Percentiles rank a stretch among this genome's conserved stretches.
phyloP scores from a whole-genome alignment of 2,797 vertebrate genomes.

The Acanthurus tractus region DNA sequence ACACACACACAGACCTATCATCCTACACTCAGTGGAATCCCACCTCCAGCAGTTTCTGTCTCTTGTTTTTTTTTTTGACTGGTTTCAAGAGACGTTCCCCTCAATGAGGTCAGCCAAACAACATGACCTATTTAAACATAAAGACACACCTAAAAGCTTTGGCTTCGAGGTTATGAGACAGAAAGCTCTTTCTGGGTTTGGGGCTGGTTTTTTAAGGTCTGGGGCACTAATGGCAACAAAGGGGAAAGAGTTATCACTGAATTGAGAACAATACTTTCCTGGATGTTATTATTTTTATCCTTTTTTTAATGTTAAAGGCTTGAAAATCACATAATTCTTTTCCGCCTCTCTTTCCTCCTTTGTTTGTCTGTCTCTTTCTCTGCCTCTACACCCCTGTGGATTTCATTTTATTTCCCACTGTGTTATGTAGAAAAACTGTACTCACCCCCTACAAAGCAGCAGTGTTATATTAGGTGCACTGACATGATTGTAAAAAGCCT shows the following conservation, averaged over 20 bases:
- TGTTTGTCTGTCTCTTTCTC: slow-evolving; percentile 17
- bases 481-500: slow-evolving; percentile 20
- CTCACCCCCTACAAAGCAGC: slow-evolving; percentile 32
- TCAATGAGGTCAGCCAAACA: slow-evolving; percentile 55
- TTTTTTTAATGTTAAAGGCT: slow-evolving; percentile 26
- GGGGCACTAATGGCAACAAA: slow-evolving; percentile 39
- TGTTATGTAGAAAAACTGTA: slow-evolving; percentile 27
- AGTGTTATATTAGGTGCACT: background rate
- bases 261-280: slow-evolving; percentile 34
- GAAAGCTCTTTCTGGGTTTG: slow-evolving; percentile 48
- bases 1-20: slow-evolving; percentile 22
- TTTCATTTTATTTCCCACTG: slow-evolving; percentile 15
- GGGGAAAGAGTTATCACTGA: slow-evolving; percentile 39
- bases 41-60: slow-evolving; percentile 73
- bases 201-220: slow-evolving; percentile 34
- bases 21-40: slow-evolving; percentile 48
- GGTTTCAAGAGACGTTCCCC: slow-evolving; percentile 60
- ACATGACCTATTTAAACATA: slow-evolving; percentile 74
- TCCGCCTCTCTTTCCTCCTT: background rate
- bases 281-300: slow-evolving; percentile 10
- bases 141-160: slow-evolving; percentile 78
- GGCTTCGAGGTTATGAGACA: slow-evolving; percentile 56
- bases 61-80: slow-evolving; percentile 73
- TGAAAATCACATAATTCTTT: slow-evolving; percentile 6
- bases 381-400: slow-evolving; percentile 14